Evolutionary conservation across 2,888 invertebrate genomes (phyloP).

Genomic region (Cylindroiulus punctatus): DNA sequence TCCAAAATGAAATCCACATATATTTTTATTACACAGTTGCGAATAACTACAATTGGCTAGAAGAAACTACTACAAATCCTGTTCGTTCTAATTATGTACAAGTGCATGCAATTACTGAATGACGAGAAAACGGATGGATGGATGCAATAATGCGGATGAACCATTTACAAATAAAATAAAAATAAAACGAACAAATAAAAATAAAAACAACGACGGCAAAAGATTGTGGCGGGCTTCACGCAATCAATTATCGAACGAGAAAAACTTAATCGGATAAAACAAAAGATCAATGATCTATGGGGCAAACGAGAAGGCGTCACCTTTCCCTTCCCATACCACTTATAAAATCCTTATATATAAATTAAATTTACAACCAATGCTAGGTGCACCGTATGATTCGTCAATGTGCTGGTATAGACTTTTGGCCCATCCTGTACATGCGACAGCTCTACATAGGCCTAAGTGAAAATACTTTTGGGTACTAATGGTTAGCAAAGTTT

Average conservation of each 20-base stretch:
- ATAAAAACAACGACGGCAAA: conserved; percentile 21
- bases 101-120: conserved; percentile 39
- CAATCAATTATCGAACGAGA: conserved; percentile 37
- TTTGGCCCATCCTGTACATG: background rate
- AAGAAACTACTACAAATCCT: conserved; percentile 41
- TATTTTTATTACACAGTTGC: conserved; percentile 35
- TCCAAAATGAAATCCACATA: background rate
- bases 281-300: background rate
- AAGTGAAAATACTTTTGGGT: background rate
- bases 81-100: conserved; percentile 39
- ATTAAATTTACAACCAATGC: background rate
- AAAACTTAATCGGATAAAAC: background rate
- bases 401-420: background rate
- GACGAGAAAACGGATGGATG: conserved; percentile 14
- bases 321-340: background rate
- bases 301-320: background rate
- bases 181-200: background rate
- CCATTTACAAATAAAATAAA: conserved; percentile 31
- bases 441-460: background rate
- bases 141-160: conserved; percentile 16
- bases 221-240: conserved; percentile 26
- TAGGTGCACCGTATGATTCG: background rate
- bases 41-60: conserved; percentile 11
- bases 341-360: conserved; percentile 19
- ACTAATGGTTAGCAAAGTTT: background rate